Percentiles rank a stretch among this genome's conserved stretches.
phyloP scores from a whole-genome alignment of 2,113 vertebrate genomes.

The Macquaria australasica region DNA sequence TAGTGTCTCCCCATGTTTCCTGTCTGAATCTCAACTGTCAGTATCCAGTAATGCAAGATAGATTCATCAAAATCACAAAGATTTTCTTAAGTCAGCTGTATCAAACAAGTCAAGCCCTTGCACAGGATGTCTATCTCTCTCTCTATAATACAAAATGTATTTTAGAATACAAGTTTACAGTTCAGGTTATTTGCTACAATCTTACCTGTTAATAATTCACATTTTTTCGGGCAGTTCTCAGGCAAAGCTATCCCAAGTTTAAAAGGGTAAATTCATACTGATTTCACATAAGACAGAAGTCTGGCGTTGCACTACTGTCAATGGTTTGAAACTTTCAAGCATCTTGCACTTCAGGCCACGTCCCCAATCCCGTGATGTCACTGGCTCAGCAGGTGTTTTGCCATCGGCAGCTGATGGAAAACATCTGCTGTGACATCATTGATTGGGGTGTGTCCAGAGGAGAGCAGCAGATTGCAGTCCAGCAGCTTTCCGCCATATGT shows the following conservation, averaged over 20 bases:
- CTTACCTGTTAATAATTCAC: background rate
- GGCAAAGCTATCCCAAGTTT: background rate
- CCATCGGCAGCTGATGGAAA: slow-evolving; percentile 42
- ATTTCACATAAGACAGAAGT: slow-evolving; percentile 7
- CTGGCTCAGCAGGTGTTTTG: slow-evolving; percentile 57
- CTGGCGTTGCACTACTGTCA: background rate
- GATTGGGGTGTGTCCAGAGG: slow-evolving; percentile 23
- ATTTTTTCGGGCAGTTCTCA: background rate
- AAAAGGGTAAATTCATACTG: background rate
- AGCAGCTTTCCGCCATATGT: slow-evolving; percentile 11
- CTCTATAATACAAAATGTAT: no score
- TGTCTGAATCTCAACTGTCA: background rate
- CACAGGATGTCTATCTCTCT: no score
- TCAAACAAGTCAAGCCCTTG: background rate
- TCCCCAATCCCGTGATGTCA: slow-evolving; percentile 42
- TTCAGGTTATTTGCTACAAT: background rate
- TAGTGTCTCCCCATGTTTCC: background rate
- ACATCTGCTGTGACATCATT: slow-evolving; percentile 61
- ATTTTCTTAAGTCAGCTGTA: no score
- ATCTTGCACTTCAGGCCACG: background rate
- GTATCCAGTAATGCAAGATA: background rate
- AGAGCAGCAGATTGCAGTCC: slow-evolving; percentile 28
- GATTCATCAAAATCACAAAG: background rate
- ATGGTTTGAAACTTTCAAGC: background rate
- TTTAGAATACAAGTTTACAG: background rate